Conservation (phyloP, 2,113 vertebrate species). For the Prionailurus bengalensis region DNA sequence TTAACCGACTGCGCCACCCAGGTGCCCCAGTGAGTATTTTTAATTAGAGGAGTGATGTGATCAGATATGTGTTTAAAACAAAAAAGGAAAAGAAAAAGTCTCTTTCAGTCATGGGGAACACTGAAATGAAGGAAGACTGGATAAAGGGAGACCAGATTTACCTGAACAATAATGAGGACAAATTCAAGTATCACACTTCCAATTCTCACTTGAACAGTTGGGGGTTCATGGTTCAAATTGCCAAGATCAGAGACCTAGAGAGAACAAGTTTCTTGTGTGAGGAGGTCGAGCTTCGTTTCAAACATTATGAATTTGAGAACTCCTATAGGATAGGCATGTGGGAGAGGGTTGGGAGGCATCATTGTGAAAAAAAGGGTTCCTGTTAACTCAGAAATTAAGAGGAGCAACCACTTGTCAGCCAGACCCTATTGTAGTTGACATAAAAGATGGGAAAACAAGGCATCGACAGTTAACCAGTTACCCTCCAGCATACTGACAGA, state of each 20-base stretch:
- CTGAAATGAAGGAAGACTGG: constrained; percentile 16
- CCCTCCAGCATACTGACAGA: neutral
- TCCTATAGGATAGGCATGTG: neutral
- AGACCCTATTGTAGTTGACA: neutral
- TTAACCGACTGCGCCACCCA: no score
- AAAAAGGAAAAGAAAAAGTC: neutral
- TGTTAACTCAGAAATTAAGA: neutral
- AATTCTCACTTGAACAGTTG: neutral
- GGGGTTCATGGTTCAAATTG: neutral
- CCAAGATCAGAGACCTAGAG: neutral
- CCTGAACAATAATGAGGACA: neutral
- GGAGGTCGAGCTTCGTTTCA: neutral
- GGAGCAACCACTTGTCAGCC: neutral
- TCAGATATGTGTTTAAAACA: neutral
- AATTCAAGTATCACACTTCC: neutral
- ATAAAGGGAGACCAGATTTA: neutral
- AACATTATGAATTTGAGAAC: neutral
- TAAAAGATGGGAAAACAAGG: neutral
- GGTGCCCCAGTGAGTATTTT: constrained; percentile 6
- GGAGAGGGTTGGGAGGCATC: neutral
- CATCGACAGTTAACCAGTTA: neutral
- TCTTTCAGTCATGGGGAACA: neutral
- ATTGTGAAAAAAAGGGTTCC: neutral
- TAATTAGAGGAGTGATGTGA: constrained; percentile 25
- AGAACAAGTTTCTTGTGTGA: neutral